Evolutionary conservation across 2,797 vertebrate species (phyloP).

Genomic region (Macroramphosus scolopax): DNA sequence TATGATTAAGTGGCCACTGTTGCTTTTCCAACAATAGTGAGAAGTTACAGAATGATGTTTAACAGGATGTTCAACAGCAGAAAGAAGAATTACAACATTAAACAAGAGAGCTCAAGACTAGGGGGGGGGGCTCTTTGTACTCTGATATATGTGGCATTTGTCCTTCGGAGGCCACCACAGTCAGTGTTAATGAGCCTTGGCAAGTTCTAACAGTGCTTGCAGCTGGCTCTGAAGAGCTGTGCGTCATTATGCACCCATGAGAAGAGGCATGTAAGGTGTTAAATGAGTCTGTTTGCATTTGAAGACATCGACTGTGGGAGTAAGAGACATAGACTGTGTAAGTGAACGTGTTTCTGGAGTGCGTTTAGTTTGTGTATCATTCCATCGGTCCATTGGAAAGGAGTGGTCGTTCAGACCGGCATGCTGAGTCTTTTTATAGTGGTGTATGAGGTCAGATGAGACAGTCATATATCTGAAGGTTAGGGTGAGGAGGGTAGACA

Average conservation of each 20-base stretch:
- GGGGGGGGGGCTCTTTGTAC: constrained; percentile 27
- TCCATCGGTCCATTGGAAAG: constrained; percentile 31
- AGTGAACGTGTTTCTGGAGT: constrained; percentile 32
- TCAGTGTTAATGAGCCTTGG: constrained; percentile 81
- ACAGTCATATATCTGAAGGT: constrained; percentile 89
- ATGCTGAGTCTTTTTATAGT: constrained; percentile 86
- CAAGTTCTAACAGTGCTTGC: constrained; percentile 80
- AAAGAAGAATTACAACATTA: constrained; percentile 74
- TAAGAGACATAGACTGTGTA: constrained; percentile 24
- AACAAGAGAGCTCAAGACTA: constrained; percentile 50
- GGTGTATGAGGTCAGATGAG: constrained; percentile 86
- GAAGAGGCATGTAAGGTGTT: constrained; percentile 64
- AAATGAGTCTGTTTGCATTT: constrained; percentile 70
- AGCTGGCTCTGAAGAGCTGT: constrained; percentile 76
- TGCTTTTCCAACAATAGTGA: constrained; percentile 69
- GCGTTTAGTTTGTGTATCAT: not conserved
- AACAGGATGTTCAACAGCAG: constrained; percentile 66
- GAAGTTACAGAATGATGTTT: constrained; percentile 74
- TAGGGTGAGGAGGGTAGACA: constrained; percentile 67
- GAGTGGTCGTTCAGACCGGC: constrained; percentile 65
- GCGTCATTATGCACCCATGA: constrained; percentile 70
- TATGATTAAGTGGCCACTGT: constrained; percentile 29
- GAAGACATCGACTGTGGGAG: constrained; percentile 31
- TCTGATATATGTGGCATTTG: constrained; percentile 79
- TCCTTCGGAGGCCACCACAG: constrained; percentile 82